These are phyloP conservation scores for Fringilla coelebs DNA, from an alignment of 2,797 vertebrate genomes.

Conservation along the genomic window DNA sequence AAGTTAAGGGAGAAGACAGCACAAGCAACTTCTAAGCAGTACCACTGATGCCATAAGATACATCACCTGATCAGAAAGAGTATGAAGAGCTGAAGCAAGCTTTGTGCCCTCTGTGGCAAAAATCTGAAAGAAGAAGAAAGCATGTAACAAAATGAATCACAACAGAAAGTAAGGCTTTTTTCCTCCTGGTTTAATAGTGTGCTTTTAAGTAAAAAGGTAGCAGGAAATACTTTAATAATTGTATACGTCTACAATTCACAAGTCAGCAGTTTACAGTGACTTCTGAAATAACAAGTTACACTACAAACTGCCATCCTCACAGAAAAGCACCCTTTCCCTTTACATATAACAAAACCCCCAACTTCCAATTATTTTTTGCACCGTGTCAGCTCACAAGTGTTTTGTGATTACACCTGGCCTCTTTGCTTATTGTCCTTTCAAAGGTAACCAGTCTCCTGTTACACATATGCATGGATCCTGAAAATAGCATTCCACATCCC, in stretches of 20 bases:
- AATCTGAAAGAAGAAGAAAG: conserved; percentile 76
- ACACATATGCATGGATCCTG: neutral
- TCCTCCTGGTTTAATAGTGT: neutral
- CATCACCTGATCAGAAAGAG: conserved; percentile 89
- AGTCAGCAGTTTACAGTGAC: neutral
- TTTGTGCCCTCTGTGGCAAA: conserved; percentile 91
- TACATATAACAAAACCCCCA: rapidly evolving
- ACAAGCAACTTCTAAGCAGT: neutral
- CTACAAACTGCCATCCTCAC: neutral
- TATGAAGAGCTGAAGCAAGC: conserved; percentile 85
- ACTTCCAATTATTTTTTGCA: neutral
- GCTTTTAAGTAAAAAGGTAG: neutral
- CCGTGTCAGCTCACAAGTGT: neutral
- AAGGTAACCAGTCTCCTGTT: neutral
- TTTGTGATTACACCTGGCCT: neutral
- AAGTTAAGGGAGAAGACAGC: neutral
- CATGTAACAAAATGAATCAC: neutral
- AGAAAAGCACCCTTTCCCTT: neutral
- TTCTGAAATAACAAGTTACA: neutral
- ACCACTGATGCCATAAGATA: neutral
- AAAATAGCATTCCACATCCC: neutral
- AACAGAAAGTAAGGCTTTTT: neutral
- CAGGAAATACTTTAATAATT: neutral
- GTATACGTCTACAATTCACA: neutral
- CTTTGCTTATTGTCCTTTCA: neutral